These are phyloP conservation scores for Platygyra sinensis DNA, from an alignment of 64 coral and sea anemone species.

Conservation along the genomic window DNA sequence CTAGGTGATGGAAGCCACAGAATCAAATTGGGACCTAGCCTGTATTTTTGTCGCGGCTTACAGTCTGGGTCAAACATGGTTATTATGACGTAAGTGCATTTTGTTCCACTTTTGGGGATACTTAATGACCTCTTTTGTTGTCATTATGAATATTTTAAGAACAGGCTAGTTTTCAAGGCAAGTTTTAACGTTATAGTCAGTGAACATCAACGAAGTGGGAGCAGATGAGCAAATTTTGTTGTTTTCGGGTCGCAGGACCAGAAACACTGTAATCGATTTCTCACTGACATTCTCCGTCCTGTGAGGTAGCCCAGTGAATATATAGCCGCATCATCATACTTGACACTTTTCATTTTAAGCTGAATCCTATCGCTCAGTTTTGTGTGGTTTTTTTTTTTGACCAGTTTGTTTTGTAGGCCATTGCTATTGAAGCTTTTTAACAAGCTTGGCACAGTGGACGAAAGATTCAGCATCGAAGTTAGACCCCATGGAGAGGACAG, in stretches of 20 bases:
- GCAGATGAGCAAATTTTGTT: too few species aligned
- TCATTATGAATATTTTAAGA: too few species aligned
- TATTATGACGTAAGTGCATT: conserved; percentile 89
- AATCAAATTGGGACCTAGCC: conserved; percentile 65
- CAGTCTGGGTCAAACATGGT: conserved; percentile 90
- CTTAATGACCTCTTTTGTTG: too few species aligned
- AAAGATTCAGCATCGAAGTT: conserved; percentile 39
- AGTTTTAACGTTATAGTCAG: too few species aligned
- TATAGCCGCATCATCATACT: too few species aligned
- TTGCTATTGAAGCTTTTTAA: conserved; percentile 96
- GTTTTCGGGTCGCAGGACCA: too few species aligned
- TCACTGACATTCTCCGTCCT: too few species aligned
- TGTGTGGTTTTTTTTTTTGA: conserved; percentile 5
- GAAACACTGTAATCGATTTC: too few species aligned
- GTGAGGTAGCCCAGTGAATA: too few species aligned
- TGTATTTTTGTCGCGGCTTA: conserved; percentile 88
- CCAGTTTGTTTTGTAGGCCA: conserved; percentile 92
- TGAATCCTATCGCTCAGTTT: background rate
- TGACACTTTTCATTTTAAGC: background rate
- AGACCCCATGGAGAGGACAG: conserved; percentile 45
- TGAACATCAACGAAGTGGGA: too few species aligned
- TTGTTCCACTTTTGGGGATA: background rate
- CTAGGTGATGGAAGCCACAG: conserved; percentile 60
- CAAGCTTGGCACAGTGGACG: conserved; percentile 75
- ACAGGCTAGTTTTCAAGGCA: too few species aligned